Evolutionary conservation across 2,888 invertebrate genomes (phyloP).

Genomic region (Amitus sp.): DNA sequence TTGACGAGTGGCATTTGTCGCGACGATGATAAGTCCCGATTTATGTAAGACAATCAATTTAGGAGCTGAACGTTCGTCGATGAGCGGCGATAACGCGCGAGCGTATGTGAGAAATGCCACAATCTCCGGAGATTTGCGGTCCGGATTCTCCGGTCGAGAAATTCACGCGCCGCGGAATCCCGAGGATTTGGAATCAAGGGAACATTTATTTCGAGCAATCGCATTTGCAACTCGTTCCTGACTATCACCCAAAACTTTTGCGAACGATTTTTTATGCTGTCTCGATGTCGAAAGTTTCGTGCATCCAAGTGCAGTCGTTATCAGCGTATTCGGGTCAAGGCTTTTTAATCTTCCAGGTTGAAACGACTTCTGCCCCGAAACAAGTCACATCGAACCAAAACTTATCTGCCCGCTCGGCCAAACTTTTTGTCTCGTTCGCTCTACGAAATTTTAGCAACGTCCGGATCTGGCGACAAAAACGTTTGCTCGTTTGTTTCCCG

Average conservation of each 20-base stretch:
- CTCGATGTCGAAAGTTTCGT: too few species aligned
- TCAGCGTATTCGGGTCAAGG: not conserved
- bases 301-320: not conserved
- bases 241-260: constrained; percentile 13
- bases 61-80: not conserved
- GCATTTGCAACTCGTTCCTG: constrained; percentile 33
- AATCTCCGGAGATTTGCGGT: too few species aligned
- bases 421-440: not conserved
- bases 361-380: not conserved
- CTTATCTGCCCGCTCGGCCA: not conserved
- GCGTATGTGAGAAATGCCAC: not conserved
- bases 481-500: not conserved
- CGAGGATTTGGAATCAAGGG: constrained; percentile 23
- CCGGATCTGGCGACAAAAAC: too few species aligned
- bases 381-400: not conserved
- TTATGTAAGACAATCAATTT: constrained; percentile 3
- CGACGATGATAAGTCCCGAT: constrained; percentile 1
- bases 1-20: not conserved
- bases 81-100: not conserved
- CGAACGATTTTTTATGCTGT: not conserved
- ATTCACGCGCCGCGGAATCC: constrained; percentile 35
- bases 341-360: not conserved
- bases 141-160: constrained; percentile 35
- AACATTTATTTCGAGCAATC: constrained; percentile 37
- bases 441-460: not conserved